Base-by-base conservation (phyloP, 1,140 invertebrate genomes). In the Lordiphosa stackelbergi region DNA sequence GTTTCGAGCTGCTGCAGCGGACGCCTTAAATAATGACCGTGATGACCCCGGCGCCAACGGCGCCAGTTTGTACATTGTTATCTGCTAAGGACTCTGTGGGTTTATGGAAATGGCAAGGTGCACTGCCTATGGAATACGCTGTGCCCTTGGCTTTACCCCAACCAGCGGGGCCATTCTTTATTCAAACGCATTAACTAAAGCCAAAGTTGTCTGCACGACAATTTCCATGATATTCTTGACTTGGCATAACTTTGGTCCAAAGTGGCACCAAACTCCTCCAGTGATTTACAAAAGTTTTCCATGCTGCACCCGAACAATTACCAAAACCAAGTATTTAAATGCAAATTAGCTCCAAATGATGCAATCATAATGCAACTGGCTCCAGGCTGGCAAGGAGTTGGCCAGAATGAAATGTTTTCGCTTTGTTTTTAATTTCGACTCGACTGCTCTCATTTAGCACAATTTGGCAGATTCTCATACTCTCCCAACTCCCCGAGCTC, bases 281-380 rank as follows among this genome's bases (percentile, higher is more conserved):
- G 53, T 53, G 24, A 36, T 28, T 38, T 55, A 61, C 31, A 24
- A 53, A 81, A 68, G 79, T 58, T 79, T 81, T 56, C 42, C 74
- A 37, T 64, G 66, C 75, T 79, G 75, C 75, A 79, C 77, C 63
- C 66, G 66, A 81, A 79, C 75, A 79, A 79, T 81, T 24, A 81
- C 71, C 75, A 75, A 66, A 75, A 72, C 62, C 75, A 72, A 77
- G 77, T 69, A 81, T 81, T 81, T 81, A 81, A 81, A 81, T 81
- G 75, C 77, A 81, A 81, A 81, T 81, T 81, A 81, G 75, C 75
- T 72, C 71, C 77, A 81, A 81, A 81, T 81, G 75, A 81, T 81
- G 75, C 75, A 81, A 81, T 81, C 75, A 81, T 81, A 81, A 81
- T 81, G 75, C 75, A 66, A 64, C 60, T 81, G 49, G 56, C 75